phyloP scores from a whole-genome alignment of 2,888 invertebrate genomes.

The Hydraecia micacea region DNA sequence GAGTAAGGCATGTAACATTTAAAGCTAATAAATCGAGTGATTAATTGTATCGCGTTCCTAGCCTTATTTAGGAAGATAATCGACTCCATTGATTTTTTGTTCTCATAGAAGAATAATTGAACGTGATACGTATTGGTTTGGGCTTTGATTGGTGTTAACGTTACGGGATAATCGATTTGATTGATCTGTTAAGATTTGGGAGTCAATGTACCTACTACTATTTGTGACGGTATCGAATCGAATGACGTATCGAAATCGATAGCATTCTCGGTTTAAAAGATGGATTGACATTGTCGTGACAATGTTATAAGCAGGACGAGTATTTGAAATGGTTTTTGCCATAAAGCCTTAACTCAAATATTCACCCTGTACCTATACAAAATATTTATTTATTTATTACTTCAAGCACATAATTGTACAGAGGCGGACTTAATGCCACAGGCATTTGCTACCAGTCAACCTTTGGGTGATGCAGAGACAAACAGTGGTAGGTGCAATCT shows the following conservation, averaged over 20 bases:
- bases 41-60: slow-evolving; percentile 64
- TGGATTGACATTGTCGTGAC: background rate
- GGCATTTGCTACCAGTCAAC: background rate
- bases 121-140: slow-evolving; percentile 35
- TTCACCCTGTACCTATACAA: background rate
- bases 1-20: slow-evolving; percentile 50
- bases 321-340: background rate
- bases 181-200: slow-evolving; percentile 39
- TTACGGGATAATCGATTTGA: slow-evolving; percentile 36
- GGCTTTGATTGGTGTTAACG: slow-evolving; percentile 47
- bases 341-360: background rate
- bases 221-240: slow-evolving; percentile 15
- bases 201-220: slow-evolving; percentile 5
- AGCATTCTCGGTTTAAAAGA: background rate
- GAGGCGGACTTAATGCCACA: background rate
- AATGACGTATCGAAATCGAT: slow-evolving; percentile 5
- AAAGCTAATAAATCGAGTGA: slow-evolving; percentile 63
- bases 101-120: slow-evolving; percentile 52
- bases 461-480: background rate
- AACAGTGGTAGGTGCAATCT: background rate
- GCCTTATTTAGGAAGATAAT: slow-evolving; percentile 62
- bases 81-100: slow-evolving; percentile 59
- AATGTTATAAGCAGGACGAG: background rate
- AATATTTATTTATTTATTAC: background rate
- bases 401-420: background rate